Evolutionary conservation across 2,888 invertebrate species (phyloP).

Genomic region (Aporophyla nigra): DNA sequence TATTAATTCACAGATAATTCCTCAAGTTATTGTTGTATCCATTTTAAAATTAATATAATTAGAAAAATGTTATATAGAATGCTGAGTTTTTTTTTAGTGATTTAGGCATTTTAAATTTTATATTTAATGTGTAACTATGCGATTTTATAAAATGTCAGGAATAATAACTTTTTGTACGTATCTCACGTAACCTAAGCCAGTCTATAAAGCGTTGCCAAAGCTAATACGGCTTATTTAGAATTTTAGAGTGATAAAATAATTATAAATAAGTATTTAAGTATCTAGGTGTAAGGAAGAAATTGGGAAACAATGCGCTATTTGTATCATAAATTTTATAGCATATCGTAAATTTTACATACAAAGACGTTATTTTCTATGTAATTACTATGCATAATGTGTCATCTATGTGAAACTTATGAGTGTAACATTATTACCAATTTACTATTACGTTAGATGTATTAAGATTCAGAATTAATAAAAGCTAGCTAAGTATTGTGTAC

Average conservation of each 20-base stretch:
- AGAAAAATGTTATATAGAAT: conserved; percentile 15
- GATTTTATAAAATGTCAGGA: conserved; percentile 55
- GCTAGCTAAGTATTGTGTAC: conserved; percentile 56
- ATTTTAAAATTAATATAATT: conserved; percentile 41
- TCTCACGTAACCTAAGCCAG: conserved; percentile 50
- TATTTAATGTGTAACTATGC: conserved; percentile 46
- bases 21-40: conserved; percentile 35
- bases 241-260: conserved; percentile 35
- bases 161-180: conserved; percentile 60
- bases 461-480: conserved; percentile 51
- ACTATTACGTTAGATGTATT: conserved; percentile 44
- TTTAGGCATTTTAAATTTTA: conserved; percentile 36
- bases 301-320: conserved; percentile 90
- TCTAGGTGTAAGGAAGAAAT: conserved; percentile 74
- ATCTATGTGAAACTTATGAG: conserved; percentile 58
- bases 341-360: conserved; percentile 77
- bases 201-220: conserved; percentile 72
- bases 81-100: conserved; percentile 45
- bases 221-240: conserved; percentile 58
- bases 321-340: conserved; percentile 84
- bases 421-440: conserved; percentile 53
- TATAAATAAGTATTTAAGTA: conserved; percentile 60
- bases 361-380: conserved; percentile 60
- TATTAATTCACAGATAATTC: conserved; percentile 50
- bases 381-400: conserved; percentile 55